Evolutionary conservation across 2,113 vertebrate genomes (phyloP).

Genomic region (Xyliphius kryptos): DNA sequence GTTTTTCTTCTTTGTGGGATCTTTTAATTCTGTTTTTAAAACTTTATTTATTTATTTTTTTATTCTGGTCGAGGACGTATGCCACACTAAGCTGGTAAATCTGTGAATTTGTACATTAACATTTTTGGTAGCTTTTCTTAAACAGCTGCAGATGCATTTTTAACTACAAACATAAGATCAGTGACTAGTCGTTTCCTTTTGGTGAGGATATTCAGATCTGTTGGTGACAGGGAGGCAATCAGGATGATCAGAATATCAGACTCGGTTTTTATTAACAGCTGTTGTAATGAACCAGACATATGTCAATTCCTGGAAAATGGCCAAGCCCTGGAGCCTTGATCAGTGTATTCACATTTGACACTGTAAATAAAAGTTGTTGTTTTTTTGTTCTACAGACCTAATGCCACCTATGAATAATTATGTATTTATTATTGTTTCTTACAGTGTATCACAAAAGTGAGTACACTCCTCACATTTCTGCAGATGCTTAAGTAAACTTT

Average conservation of each 20-base stretch:
- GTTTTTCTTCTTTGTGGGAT: too few relatives aligned
- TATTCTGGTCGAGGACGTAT: too few relatives aligned
- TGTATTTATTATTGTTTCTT: too few relatives aligned
- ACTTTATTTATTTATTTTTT: too few relatives aligned
- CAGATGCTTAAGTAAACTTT: too few relatives aligned
- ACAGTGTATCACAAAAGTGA: too few relatives aligned
- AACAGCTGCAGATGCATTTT: neutral
- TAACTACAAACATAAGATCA: neutral
- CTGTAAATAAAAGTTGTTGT: neutral
- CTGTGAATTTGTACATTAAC: neutral
- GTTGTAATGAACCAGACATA: neutral
- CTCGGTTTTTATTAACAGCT: neutral
- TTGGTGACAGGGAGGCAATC: neutral
- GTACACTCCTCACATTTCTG: too few relatives aligned
- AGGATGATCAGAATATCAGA: conserved; percentile 4
- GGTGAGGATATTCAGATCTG: neutral
- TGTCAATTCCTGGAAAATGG: neutral
- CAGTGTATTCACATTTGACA: neutral
- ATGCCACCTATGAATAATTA: too few relatives aligned
- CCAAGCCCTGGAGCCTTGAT: neutral
- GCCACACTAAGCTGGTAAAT: neutral
- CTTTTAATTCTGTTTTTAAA: too few relatives aligned
- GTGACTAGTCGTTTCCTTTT: neutral
- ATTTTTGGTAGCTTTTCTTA: neutral
- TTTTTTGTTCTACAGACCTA: too few relatives aligned